Evolutionary conservation across 2,113 vertebrate genomes (phyloP).

Genomic region (Rhabdomys dilectus): DNA sequence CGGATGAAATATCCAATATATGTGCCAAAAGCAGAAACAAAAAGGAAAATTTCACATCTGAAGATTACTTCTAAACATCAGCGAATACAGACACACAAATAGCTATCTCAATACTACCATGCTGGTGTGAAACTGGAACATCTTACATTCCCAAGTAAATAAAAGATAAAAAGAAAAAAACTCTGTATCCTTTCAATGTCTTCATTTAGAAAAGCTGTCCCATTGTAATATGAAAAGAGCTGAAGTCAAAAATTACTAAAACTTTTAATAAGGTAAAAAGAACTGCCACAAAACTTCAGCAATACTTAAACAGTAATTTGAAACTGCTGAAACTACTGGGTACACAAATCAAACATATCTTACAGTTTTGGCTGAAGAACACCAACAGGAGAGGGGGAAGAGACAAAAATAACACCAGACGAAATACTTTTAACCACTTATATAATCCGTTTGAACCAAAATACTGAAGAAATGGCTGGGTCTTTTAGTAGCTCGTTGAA

Average conservation of each 20-base stretch:
- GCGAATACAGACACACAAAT: slow-evolving; percentile 65
- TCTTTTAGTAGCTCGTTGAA: slow-evolving; percentile 51
- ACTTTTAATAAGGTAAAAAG: slow-evolving; percentile 66
- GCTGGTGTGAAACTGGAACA: slow-evolving; percentile 74
- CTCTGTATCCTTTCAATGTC: slow-evolving; percentile 66
- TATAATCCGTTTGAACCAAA: slow-evolving; percentile 77
- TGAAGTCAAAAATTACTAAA: slow-evolving; percentile 71
- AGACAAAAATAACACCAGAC: slow-evolving; percentile 53
- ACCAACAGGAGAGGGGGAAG: neutral
- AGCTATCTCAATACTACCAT: slow-evolving; percentile 86
- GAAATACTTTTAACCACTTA: slow-evolving; percentile 73
- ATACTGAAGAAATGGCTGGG: slow-evolving; percentile 52
- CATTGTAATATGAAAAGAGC: slow-evolving; percentile 57
- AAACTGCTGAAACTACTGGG: slow-evolving; percentile 75
- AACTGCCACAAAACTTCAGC: slow-evolving; percentile 82
- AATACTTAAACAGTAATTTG: slow-evolving; percentile 70
- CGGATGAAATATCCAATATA: slow-evolving; percentile 80
- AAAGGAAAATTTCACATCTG: slow-evolving; percentile 51
- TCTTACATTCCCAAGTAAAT: slow-evolving; percentile 79
- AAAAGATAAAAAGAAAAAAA: slow-evolving; percentile 82
- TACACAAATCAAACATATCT: slow-evolving; percentile 63
- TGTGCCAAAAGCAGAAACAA: slow-evolving; percentile 38
- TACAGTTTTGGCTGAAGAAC: slow-evolving; percentile 65
- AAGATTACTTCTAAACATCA: neutral
- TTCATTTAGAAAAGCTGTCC: slow-evolving; percentile 85